Evolutionary conservation across 2,888 invertebrate species (phyloP), one percentile per base, ranked within the genome.

Genomic region (Dorcus hopei): DNA sequence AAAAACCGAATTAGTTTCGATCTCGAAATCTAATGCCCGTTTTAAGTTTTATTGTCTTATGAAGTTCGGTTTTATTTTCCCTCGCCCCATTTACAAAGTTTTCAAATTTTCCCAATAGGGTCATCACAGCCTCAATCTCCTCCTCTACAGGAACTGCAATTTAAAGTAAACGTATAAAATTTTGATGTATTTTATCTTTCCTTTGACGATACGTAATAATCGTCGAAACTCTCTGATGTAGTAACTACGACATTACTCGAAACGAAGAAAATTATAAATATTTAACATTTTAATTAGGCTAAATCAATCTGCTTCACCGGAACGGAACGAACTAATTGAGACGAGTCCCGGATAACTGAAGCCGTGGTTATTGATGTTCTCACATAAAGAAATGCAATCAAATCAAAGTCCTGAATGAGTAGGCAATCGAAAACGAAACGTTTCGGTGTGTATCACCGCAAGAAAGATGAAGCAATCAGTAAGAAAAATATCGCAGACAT

Each of bases 361-460:
- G 50, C 58, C 54, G 19, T 14, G 38, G 58, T 53, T 58, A 67
- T 66, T 65, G 63, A 67, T 67, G 64, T 59, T 43, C n/a, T 40
- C 54, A 58, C 65, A 65, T 68, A 68, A 68, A 67, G 60, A 41
- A 62, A 56, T 61, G 61, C 73, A 74, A 75, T 75, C 74, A 74
- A 74, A 74, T 72, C 74, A 73, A 72, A 73, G 69, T 68, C 71
- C 71, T 72, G 75, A 74, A 75, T 71, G 74, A 73, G 73, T 73
- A 72, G 71, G 72, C 74, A 72, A 74, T 74, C 72, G 72, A 49
- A 49, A 39, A 39, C 54, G 59, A 55, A 64, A 65, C 64, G 60
- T 61, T 59, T 60, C 70, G 65, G 68, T 70, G 70, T 74, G 71
- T 72, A 73, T 72, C 74, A 69, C 58, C 72, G 59, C 67, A 71